Evolutionary conservation across 1,140 invertebrate genomes (phyloP).

Genomic region (Archivesica marissinica): DNA sequence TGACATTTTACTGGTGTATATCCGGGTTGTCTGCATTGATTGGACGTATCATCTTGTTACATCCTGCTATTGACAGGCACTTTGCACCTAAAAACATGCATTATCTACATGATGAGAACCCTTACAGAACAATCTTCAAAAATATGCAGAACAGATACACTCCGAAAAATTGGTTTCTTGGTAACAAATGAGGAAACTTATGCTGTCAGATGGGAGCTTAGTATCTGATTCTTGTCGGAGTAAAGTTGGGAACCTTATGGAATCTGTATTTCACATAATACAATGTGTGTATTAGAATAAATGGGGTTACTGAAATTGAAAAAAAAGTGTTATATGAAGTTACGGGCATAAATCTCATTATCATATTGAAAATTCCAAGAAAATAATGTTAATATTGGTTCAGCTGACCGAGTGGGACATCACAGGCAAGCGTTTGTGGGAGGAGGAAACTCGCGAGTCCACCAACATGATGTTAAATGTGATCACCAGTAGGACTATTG

Average conservation of each 20-base stretch:
- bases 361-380: no score
- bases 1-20: slow-evolving; percentile 14
- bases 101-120: neutral
- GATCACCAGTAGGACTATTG: no score
- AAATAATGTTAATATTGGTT: no score
- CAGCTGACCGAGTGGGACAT: no score
- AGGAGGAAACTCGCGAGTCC: no score
- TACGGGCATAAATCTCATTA: no score
- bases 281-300: no score
- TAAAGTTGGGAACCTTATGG: neutral
- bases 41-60: neutral
- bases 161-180: neutral
- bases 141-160: slow-evolving; percentile 19
- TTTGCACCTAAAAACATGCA: neutral
- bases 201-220: neutral
- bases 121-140: neutral
- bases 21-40: neutral
- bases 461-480: no score
- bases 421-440: no score
- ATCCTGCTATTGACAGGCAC: neutral
- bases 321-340: no score
- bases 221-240: neutral
- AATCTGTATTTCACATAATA: no score
- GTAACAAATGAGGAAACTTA: neutral
- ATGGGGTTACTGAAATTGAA: no score